Conservation (phyloP, 2,113 vertebrate species). For the Sander lucioperca region DNA sequence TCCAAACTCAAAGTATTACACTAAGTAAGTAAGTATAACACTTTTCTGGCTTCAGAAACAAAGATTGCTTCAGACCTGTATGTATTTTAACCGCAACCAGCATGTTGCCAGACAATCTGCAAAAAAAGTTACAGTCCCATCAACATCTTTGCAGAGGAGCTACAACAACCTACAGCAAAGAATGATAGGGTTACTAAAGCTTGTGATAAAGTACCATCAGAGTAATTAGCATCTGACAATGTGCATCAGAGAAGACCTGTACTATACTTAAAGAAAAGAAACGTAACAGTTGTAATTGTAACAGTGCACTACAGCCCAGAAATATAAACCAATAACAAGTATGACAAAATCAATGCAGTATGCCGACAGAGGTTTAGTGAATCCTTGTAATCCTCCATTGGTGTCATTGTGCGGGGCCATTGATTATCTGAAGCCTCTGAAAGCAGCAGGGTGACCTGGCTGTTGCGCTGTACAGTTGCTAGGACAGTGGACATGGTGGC, state of each 20-base stretch:
- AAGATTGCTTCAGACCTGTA: constrained; percentile 11
- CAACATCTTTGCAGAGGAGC: constrained; percentile 13
- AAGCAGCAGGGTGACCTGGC: constrained; percentile 65
- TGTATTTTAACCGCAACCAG: constrained; percentile 34
- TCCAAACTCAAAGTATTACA: constrained; percentile 3
- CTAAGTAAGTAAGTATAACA: background rate
- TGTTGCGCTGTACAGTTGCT: constrained; percentile 52
- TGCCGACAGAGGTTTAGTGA: constrained; percentile 55
- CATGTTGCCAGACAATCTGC: constrained; percentile 41
- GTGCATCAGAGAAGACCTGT: background rate
- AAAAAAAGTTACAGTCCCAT: constrained; percentile 23
- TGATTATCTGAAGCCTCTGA: constrained; percentile 73
- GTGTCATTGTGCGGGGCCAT: constrained; percentile 70
- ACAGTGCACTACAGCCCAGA: constrained; percentile 25
- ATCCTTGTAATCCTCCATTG: constrained; percentile 73
- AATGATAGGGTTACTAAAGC: background rate
- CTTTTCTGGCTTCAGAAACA: constrained; percentile 14
- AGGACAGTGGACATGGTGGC: constrained; percentile 56
- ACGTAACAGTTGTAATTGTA: background rate
- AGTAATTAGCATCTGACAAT: constrained; percentile 4
- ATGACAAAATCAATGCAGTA: constrained; percentile 69
- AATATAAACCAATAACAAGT: constrained; percentile 59
- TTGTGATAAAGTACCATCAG: background rate
- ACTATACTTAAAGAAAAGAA: constrained; percentile 8
- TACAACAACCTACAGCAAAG: constrained; percentile 11